Percentiles rank a stretch among this genome's conserved stretches.
Conservation (phyloP, 35 echinoderm and acorn worm species). For the Ophiothrix spiculata region DNA sequence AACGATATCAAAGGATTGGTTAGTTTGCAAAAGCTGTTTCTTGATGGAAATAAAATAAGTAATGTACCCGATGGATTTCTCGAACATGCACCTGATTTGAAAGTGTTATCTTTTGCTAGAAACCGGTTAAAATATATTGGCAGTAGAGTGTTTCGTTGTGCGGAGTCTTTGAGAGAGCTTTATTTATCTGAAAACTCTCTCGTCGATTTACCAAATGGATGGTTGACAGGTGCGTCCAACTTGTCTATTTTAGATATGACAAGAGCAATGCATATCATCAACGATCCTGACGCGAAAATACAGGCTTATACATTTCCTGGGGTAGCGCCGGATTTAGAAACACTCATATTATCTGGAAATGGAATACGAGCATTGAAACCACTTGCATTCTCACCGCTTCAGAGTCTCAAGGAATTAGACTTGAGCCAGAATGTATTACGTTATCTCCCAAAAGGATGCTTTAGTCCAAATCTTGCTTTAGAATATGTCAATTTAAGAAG, state of each 20-base stretch:
- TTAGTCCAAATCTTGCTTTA: constrained; percentile 5
- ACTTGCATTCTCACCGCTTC: not conserved
- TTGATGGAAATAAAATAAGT: not conserved
- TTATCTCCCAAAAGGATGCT: not conserved
- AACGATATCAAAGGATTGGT: not conserved
- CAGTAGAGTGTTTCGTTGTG: not conserved
- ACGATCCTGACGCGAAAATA: not conserved
- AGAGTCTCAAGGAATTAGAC: not conserved
- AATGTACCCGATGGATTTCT: not conserved
- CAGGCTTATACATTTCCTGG: not conserved
- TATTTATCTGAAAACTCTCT: not conserved
- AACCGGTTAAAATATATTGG: not conserved
- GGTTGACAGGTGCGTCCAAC: not conserved
- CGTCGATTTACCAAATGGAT: not conserved
- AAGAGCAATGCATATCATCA: not conserved
- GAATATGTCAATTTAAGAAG: constrained; percentile 1
- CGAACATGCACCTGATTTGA: not conserved
- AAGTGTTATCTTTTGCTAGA: not conserved
- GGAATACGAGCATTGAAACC: not conserved
- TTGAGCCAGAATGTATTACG: not conserved
- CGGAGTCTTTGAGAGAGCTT: not conserved
- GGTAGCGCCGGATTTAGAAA: not conserved
- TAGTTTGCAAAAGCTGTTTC: not conserved
- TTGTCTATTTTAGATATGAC: not conserved
- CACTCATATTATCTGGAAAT: constrained; percentile 4